phyloP scores from a whole-genome alignment of 2,797 vertebrate genomes.

The Glossophaga mutica region DNA sequence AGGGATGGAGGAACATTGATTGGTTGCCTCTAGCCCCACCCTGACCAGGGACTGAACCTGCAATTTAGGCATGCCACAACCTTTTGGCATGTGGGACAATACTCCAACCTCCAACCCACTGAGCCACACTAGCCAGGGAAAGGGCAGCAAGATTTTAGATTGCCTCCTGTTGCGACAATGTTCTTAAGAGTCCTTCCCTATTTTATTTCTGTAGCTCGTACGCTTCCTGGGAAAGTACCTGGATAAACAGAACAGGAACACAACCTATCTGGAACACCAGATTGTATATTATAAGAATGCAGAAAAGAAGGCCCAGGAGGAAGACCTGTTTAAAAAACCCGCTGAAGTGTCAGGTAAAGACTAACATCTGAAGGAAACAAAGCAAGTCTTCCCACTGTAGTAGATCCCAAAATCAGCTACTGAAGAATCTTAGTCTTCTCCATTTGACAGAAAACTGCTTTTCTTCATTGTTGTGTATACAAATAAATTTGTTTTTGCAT shows the following conservation, averaged over 20 bases:
- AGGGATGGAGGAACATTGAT: not conserved
- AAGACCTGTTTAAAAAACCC: not conserved
- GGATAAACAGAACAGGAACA: not conserved
- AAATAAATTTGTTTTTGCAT: conserved; percentile 62
- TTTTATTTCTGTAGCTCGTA: conserved; percentile 42
- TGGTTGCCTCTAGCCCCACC: not conserved
- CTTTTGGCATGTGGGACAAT: not conserved
- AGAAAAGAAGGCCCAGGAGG: not conserved
- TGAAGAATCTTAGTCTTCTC: not conserved
- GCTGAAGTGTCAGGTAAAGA: not conserved
- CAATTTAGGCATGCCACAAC: not conserved
- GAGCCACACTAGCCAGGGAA: not conserved
- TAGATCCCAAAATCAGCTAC: not conserved
- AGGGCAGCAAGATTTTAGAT: not conserved
- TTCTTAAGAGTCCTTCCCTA: not conserved
- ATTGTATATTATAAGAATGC: not conserved
- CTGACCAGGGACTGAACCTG: not conserved
- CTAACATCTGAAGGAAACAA: not conserved
- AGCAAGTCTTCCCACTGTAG: not conserved
- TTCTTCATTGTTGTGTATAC: not conserved
- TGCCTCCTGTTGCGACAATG: not conserved
- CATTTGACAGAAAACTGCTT: not conserved
- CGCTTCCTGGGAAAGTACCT: not conserved
- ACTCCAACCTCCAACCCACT: not conserved
- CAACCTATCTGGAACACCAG: not conserved